phyloP scores from a whole-genome alignment of 1,140 invertebrate species.

The Nasonia longicornis region DNA sequence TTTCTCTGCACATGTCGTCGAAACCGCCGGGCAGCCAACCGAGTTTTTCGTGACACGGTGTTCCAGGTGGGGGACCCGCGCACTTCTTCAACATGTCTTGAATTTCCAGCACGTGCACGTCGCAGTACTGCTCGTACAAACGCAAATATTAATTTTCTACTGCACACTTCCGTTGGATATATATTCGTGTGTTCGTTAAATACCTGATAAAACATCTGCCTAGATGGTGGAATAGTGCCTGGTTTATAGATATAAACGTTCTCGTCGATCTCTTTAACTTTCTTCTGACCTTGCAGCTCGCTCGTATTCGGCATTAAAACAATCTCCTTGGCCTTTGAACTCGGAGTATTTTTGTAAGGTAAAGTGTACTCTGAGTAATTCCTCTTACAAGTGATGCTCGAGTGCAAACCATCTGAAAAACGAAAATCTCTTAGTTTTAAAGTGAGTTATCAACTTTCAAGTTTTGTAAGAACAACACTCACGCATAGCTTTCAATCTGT shows the following conservation, averaged over 20 bases:
- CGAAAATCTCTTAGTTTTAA: conserved; percentile 30
- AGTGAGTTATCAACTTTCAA: background rate
- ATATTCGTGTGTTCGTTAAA: background rate
- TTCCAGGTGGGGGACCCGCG: conserved; percentile 73
- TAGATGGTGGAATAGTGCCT: conserved; percentile 77
- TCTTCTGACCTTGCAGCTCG: conserved; percentile 55
- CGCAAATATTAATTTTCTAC: background rate
- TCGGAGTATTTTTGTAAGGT: conserved; percentile 68
- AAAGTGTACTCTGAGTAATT: conserved; percentile 70
- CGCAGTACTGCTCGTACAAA: conserved; percentile 77
- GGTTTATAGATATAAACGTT: conserved; percentile 76
- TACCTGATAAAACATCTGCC: conserved; percentile 88
- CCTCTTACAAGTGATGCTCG: conserved; percentile 71
- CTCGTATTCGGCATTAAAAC: conserved; percentile 60
- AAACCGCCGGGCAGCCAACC: conserved; percentile 82
- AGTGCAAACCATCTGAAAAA: conserved; percentile 69
- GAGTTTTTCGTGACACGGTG: conserved; percentile 77
- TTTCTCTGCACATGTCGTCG: conserved; percentile 76
- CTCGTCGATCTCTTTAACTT: conserved; percentile 62
- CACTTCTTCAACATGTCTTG: conserved; percentile 81
- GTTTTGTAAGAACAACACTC: conserved; percentile 49
- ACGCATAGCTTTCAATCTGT: conserved; percentile 80
- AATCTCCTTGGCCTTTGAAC: conserved; percentile 63
- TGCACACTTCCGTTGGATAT: background rate
- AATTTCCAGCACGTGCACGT: conserved; percentile 87